These are phyloP conservation scores for Spinus olivaceus DNA, from an alignment of 2,797 vertebrate species.

Conservation along the genomic window DNA sequence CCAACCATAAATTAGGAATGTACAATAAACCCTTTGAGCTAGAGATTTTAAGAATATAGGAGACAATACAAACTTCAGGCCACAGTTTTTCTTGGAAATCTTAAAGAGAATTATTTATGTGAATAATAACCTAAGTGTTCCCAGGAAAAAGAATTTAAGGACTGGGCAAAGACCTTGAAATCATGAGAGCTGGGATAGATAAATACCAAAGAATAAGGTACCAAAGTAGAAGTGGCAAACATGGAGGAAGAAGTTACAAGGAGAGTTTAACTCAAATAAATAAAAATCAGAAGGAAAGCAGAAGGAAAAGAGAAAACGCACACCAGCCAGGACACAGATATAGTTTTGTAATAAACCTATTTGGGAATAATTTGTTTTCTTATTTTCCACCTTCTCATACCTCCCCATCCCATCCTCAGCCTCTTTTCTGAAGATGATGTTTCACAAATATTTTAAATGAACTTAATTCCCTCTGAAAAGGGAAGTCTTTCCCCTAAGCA, in stretches of 20 bases:
- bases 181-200: not conserved
- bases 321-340: not conserved
- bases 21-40: not conserved
- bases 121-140: not conserved
- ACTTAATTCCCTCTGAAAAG: not conserved
- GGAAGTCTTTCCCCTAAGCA: not conserved
- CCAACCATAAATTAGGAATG: not conserved
- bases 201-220: not conserved
- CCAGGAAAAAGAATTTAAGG: not conserved
- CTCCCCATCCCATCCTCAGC: not conserved
- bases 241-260: not conserved
- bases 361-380: not conserved
- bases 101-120: not conserved
- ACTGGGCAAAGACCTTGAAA: not conserved
- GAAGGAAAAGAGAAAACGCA: not conserved
- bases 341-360: not conserved
- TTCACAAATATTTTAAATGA: not conserved
- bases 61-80: not conserved
- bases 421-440: not conserved
- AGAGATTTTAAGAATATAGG: not conserved
- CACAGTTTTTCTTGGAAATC: not conserved
- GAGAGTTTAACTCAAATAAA: not conserved
- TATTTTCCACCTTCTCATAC: not conserved
- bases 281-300: not conserved
- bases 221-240: not conserved